Conservation (phyloP, 1,140 invertebrate genomes). For the Paraescarpia echinospica region DNA sequence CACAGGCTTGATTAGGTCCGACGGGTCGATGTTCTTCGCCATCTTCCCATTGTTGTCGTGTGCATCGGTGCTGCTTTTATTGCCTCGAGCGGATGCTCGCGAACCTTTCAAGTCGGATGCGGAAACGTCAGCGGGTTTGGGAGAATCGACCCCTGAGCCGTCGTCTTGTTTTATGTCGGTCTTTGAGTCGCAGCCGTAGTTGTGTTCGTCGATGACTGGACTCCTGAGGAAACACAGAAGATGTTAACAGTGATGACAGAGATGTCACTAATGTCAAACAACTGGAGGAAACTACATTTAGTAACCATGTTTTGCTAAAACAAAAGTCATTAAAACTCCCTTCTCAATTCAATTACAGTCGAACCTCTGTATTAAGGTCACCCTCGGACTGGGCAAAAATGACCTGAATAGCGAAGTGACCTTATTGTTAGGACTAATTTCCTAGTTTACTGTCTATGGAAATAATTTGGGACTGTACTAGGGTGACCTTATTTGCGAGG, state of each 20-base stretch:
- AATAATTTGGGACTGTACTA: no score
- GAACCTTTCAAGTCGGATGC: background rate
- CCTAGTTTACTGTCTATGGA: no score
- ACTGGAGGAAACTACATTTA: background rate
- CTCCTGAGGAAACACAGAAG: constrained; percentile 14
- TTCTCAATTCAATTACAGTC: no score
- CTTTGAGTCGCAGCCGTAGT: constrained; percentile 14
- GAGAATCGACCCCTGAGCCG: background rate
- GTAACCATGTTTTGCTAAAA: no score
- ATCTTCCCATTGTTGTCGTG: background rate
- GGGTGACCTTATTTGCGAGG: no score
- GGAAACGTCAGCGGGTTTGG: background rate
- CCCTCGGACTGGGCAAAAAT: no score
- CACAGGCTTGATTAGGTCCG: constrained; percentile 22
- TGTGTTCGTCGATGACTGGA: constrained; percentile 18
- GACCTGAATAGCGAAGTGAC: no score
- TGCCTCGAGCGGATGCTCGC: constrained; percentile 62
- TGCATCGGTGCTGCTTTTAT: constrained; percentile 68
- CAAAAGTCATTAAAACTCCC: no score
- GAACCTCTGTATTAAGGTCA: no score
- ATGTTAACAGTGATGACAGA: background rate
- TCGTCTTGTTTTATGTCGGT: background rate
- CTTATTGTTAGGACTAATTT: no score
- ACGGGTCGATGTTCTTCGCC: background rate
- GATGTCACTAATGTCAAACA: background rate